Conservation (phyloP, 2,888 invertebrate genomes). For the Dioctria linearis region DNA sequence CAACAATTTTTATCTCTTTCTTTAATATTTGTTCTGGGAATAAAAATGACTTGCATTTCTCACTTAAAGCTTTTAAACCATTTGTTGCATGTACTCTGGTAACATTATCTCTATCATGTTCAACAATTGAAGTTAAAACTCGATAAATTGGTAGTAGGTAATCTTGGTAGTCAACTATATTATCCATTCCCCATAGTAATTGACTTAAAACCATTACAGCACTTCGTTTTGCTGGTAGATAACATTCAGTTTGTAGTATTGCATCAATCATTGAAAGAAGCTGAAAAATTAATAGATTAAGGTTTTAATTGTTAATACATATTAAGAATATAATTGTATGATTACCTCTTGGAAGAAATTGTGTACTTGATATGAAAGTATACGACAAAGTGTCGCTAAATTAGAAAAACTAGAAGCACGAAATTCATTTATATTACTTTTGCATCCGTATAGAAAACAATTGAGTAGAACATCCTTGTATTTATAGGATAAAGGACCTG, state of each 20-base stretch:
- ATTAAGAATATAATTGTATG: not conserved
- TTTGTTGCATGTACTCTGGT: slow-evolving; percentile 68
- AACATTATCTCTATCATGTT: slow-evolving; percentile 65
- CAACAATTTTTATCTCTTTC: slow-evolving; percentile 67
- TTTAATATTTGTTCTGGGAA: slow-evolving; percentile 62
- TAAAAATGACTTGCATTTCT: slow-evolving; percentile 66
- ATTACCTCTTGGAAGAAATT: slow-evolving; percentile 68
- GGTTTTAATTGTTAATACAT: not conserved
- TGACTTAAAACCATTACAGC: slow-evolving; percentile 68
- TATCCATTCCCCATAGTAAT: slow-evolving; percentile 68
- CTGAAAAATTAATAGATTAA: slow-evolving; percentile 48
- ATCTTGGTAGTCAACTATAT: slow-evolving; percentile 67
- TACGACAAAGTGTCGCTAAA: slow-evolving; percentile 66
- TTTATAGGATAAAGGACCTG: slow-evolving; percentile 67
- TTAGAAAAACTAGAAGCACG: slow-evolving; percentile 69
- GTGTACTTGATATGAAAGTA: slow-evolving; percentile 68
- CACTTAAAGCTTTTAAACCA: slow-evolving; percentile 65
- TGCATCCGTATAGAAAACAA: slow-evolving; percentile 67
- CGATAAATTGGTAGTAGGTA: slow-evolving; percentile 69
- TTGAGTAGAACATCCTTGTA: slow-evolving; percentile 67
- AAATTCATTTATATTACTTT: slow-evolving; percentile 66
- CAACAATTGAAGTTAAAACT: slow-evolving; percentile 64
- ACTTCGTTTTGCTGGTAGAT: slow-evolving; percentile 68
- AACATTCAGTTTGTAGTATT: slow-evolving; percentile 65
- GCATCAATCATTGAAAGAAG: slow-evolving; percentile 64